These are phyloP conservation scores for Clarias magur DNA, from an alignment of 2,113 vertebrate genomes.

Conservation along the genomic window DNA sequence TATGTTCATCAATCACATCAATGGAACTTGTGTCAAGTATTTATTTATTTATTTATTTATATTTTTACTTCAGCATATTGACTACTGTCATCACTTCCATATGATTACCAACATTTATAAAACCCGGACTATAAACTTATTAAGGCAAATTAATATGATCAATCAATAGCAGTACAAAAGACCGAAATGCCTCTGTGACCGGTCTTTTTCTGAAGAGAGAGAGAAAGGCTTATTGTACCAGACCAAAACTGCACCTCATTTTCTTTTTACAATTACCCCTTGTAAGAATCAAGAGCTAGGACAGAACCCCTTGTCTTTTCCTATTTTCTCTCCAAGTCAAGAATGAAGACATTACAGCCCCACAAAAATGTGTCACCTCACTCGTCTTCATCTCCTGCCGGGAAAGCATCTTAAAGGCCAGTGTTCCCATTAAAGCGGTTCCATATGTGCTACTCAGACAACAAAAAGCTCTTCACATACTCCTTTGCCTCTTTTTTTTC, in stretches of 20 bases:
- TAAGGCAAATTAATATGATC: neutral
- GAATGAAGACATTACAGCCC: constrained; percentile 27
- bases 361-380: constrained; percentile 9
- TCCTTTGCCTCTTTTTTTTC: neutral
- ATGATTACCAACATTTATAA: neutral
- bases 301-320: constrained; percentile 24
- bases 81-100: too few relatives aligned
- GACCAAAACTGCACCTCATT: neutral
- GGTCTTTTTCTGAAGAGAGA: constrained; percentile 4
- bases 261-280: constrained; percentile 14
- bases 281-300: constrained; percentile 20
- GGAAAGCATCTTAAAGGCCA: constrained; percentile 62
- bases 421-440: constrained; percentile 66
- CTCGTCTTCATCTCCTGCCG: constrained; percentile 61
- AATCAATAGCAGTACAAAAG: constrained; percentile 29
- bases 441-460: constrained; percentile 64
- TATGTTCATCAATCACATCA: neutral
- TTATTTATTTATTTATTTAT: neutral
- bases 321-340: constrained; percentile 4
- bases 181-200: neutral
- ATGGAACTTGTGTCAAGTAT: neutral
- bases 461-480: constrained; percentile 29
- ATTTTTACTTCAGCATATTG: neutral
- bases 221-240: constrained; percentile 32
- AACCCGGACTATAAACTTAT: neutral